Conservation (phyloP, 2,797 vertebrate genomes). For the Lacerta bilineata region DNA sequence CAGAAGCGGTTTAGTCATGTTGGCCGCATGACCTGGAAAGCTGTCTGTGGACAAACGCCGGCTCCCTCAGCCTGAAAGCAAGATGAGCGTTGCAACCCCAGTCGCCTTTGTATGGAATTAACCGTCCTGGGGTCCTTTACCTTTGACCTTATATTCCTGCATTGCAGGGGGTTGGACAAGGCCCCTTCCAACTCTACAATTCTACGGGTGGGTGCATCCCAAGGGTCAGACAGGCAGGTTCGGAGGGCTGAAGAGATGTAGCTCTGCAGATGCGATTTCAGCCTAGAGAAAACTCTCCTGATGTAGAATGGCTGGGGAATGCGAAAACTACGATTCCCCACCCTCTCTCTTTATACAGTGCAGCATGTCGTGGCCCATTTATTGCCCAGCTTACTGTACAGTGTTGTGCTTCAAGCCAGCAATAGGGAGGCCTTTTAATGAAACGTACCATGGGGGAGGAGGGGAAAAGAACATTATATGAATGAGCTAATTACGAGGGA, state of each 20-base stretch:
- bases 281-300: neutral
- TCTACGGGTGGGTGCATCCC: too few species aligned
- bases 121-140: too few species aligned
- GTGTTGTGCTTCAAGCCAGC: neutral
- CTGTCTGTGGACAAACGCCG: too few species aligned
- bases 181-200: too few species aligned
- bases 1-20: too few species aligned
- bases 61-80: too few species aligned
- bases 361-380: neutral
- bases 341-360: neutral
- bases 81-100: too few species aligned
- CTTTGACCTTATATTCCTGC: too few species aligned
- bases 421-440: neutral
- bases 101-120: too few species aligned
- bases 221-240: too few species aligned
- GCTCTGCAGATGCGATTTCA: fast-evolving
- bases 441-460: neutral
- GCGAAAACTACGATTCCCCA: neutral
- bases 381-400: neutral
- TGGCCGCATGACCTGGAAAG: too few species aligned
- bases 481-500: conserved; percentile 51
- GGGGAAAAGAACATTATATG: conserved; percentile 26
- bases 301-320: neutral
- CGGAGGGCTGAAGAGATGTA: neutral
- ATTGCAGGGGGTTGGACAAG: too few species aligned